Evolutionary conservation across 23 tunicate genomes (phyloP).

Genomic region (Halocynthia roretzi): DNA sequence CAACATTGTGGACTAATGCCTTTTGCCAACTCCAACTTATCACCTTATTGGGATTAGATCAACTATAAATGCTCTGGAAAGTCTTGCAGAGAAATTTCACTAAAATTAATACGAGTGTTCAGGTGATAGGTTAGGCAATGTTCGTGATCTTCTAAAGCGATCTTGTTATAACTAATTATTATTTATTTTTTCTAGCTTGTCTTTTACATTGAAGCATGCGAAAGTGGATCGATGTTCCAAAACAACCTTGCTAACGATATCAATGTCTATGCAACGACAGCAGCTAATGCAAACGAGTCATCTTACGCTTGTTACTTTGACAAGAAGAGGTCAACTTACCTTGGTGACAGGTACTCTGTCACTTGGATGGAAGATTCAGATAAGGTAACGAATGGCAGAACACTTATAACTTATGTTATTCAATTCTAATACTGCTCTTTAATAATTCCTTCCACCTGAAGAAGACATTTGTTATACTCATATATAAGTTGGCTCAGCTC

Average conservation of each 20-base stretch:
- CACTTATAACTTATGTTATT: too few species aligned
- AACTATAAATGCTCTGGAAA: too few species aligned
- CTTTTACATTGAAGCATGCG: conserved; percentile 81
- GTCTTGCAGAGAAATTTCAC: too few species aligned
- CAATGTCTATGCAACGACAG: conserved; percentile 84
- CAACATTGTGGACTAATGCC: too few species aligned
- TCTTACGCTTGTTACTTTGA: conserved; percentile 83
- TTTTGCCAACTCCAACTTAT: too few species aligned
- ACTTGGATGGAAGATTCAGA: conserved; percentile 87
- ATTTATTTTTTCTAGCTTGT: conserved; percentile 50
- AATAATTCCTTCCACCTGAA: too few species aligned
- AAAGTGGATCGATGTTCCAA: conserved; percentile 86
- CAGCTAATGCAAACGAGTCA: conserved; percentile 64
- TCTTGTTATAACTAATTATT: too few species aligned
- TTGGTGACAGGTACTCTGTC: conserved; percentile 81
- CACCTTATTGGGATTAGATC: too few species aligned
- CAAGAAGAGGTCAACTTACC: conserved; percentile 41
- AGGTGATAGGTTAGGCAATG: background rate
- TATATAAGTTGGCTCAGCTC: too few species aligned
- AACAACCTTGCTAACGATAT: conserved; percentile 28
- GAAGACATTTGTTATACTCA: too few species aligned
- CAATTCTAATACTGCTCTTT: too few species aligned
- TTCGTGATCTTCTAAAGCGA: background rate
- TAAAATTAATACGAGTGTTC: background rate
- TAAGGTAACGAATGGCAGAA: conserved; percentile 20